Conservation (phyloP, 2,797 vertebrate species). For the Sebastes matsubarae region DNA sequence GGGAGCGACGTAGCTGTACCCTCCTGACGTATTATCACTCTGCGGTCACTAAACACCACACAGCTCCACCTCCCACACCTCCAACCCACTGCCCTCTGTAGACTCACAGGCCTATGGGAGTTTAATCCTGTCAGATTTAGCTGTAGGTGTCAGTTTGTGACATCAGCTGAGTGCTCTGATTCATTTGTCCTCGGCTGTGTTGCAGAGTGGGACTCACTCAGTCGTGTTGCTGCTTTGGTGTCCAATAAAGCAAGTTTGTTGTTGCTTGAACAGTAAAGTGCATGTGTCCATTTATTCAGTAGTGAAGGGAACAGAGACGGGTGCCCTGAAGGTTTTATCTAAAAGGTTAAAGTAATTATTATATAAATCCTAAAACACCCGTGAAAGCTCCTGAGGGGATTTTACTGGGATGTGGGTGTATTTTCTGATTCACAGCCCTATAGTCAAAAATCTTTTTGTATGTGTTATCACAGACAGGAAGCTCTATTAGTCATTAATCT, state of each 20-base stretch:
- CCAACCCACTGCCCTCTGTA: conserved; percentile 21
- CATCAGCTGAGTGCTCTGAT: conserved; percentile 1
- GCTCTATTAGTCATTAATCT: neutral
- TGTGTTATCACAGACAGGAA: neutral
- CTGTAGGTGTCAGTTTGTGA: conserved; percentile 36
- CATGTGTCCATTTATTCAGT: conserved; percentile 6
- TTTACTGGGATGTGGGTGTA: neutral
- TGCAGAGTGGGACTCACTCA: conserved; percentile 4
- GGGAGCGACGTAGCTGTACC: conserved; percentile 13
- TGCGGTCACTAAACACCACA: conserved; percentile 19
- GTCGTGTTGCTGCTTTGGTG: conserved; percentile 33
- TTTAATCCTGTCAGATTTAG: conserved; percentile 24
- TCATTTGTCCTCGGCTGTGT: conserved; percentile 11
- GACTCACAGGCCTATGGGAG: conserved; percentile 1
- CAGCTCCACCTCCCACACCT: conserved; percentile 15
- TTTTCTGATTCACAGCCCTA: neutral
- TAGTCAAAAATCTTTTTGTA: neutral
- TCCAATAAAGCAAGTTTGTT: conserved; percentile 56
- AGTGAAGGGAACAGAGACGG: neutral
- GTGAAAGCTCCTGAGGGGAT: neutral
- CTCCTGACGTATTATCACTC: neutral
- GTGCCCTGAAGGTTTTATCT: neutral
- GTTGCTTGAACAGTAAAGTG: neutral
- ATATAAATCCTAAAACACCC: neutral
- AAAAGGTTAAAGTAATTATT: neutral